Conservation (phyloP, 1,140 invertebrate genomes). For the Philaenus spumarius region DNA sequence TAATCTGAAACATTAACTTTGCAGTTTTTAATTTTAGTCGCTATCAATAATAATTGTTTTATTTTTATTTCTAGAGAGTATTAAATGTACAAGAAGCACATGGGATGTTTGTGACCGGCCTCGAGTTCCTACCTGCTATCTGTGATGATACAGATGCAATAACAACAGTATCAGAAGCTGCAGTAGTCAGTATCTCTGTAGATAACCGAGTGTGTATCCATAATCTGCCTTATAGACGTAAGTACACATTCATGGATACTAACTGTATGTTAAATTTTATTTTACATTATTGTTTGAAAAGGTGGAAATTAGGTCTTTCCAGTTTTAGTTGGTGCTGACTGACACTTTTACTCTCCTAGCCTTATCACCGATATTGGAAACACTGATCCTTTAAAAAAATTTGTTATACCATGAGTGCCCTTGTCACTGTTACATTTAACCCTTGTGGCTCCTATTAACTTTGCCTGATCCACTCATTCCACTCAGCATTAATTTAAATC, state of each 20-base stretch:
- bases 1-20: too few species aligned
- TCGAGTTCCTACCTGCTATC: slow-evolving; percentile 64
- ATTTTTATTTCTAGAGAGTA: too few species aligned
- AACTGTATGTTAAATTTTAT: background rate
- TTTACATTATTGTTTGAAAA: slow-evolving; percentile 4
- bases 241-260: slow-evolving; percentile 38
- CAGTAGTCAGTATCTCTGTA: slow-evolving; percentile 88
- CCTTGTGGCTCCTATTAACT: too few species aligned
- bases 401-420: background rate
- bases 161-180: slow-evolving; percentile 62
- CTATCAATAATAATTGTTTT: too few species aligned
- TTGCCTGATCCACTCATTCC: too few species aligned
- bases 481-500: too few species aligned
- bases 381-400: background rate
- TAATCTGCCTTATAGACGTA: slow-evolving; percentile 75
- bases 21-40: too few species aligned
- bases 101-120: slow-evolving; percentile 89
- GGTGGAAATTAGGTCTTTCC: background rate
- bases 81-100: slow-evolving; percentile 77
- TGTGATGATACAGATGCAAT: slow-evolving; percentile 50
- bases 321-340: too few species aligned
- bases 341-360: too few species aligned
- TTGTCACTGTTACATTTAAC: background rate
- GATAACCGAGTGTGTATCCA: slow-evolving; percentile 91
- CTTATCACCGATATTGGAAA: background rate